Percentiles rank a stretch among this genome's conserved stretches.
These are phyloP conservation scores for Portevinia maculata DNA, from an alignment of 2,888 invertebrate genomes.

Conservation along the genomic window DNA sequence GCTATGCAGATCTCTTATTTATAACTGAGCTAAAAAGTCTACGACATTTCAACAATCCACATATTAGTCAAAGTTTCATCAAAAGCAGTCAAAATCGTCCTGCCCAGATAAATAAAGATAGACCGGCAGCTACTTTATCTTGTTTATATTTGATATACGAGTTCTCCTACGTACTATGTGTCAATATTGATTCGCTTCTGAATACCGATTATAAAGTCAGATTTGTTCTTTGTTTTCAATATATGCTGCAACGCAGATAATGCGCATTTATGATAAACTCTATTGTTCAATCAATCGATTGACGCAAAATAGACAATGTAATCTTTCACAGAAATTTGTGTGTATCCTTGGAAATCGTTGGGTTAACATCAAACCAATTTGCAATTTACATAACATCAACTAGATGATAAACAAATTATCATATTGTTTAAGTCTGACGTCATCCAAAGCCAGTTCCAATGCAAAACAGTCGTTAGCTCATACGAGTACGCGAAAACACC, in stretches of 20 bases:
- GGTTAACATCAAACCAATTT: not conserved
- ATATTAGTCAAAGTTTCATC: not conserved
- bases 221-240: too few relatives aligned
- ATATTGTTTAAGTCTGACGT: not conserved
- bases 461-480: not conserved
- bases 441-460: not conserved
- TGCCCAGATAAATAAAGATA: not conserved
- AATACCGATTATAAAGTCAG: too few relatives aligned
- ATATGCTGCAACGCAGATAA: too few relatives aligned
- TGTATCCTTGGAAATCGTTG: too few relatives aligned
- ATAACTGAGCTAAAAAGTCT: not conserved
- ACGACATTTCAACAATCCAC: not conserved
- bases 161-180: not conserved
- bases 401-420: not conserved
- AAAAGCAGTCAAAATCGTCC: not conserved
- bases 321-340: too few relatives aligned
- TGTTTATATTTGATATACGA: not conserved
- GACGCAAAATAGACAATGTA: too few relatives aligned
- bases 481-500: too few relatives aligned
- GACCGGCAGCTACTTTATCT: not conserved
- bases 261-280: too few relatives aligned
- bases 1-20: not conserved
- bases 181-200: too few relatives aligned
- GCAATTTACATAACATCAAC: not conserved
- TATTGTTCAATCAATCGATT: too few relatives aligned